Percentiles rank a stretch among this genome's conserved stretches.
phyloP scores from a whole-genome alignment of 2,113 vertebrate species.

The Lycocorax pyrrhopterus region DNA sequence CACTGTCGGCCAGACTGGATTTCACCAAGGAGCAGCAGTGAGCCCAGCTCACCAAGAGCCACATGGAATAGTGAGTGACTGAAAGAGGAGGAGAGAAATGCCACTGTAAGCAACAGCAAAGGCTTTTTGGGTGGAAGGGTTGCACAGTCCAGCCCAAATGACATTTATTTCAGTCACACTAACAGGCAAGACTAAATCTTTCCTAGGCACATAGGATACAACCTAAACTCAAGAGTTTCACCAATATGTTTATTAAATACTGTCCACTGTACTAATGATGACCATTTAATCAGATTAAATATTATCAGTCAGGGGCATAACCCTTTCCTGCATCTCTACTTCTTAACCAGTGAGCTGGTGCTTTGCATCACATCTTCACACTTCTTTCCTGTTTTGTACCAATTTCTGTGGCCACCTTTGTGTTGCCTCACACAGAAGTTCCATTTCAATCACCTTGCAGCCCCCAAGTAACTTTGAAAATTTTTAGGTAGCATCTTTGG shows the following conservation, averaged over 20 bases:
- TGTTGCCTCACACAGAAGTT: background rate
- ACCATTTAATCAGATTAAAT: background rate
- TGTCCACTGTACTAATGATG: background rate
- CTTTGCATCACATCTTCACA: background rate
- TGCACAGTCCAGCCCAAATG: background rate
- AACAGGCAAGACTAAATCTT: background rate
- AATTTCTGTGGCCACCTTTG: background rate
- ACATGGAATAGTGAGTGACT: constrained; percentile 99
- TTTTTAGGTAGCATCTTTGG: background rate
- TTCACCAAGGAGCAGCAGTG: constrained; percentile 96
- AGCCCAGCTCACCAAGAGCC: constrained; percentile 98
- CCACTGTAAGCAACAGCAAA: background rate
- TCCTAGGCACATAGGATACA: background rate
- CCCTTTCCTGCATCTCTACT: background rate
- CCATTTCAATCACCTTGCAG: background rate
- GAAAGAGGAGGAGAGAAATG: background rate
- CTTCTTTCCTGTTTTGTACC: background rate
- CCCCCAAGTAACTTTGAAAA: background rate
- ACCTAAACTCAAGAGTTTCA: background rate
- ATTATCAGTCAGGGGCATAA: background rate
- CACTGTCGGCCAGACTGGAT: constrained; percentile 95
- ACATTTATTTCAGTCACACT: background rate
- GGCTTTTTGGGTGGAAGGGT: background rate
- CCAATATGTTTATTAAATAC: background rate
- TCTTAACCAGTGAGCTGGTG: background rate